These are phyloP conservation scores for Passerina amoena DNA, from an alignment of 2,113 vertebrate genomes.

Conservation along the genomic window DNA sequence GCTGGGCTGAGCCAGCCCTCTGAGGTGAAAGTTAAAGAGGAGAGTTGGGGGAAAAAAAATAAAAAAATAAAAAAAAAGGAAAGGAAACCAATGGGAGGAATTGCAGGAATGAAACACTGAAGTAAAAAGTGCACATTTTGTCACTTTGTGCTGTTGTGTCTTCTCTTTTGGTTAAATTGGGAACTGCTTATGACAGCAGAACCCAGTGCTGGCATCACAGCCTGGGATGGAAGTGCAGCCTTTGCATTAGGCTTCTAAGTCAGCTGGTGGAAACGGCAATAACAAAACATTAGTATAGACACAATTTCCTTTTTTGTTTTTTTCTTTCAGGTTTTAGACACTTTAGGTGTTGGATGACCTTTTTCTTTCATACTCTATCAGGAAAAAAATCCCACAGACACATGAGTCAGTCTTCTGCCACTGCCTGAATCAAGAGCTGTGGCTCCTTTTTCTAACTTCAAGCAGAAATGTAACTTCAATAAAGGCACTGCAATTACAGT, in stretches of 20 bases:
- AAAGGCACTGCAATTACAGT: neutral
- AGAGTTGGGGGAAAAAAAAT: neutral
- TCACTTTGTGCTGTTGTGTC: neutral
- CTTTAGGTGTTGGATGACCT: neutral
- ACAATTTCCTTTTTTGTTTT: neutral
- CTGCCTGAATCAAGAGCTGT: neutral
- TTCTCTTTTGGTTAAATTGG: neutral
- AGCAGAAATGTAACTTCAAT: neutral
- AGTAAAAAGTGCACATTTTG: neutral
- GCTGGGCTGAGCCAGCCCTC: neutral
- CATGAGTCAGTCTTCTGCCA: accelerated
- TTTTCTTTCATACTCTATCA: neutral
- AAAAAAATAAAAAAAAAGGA: neutral
- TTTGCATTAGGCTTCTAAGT: neutral
- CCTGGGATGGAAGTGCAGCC: neutral
- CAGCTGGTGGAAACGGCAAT: neutral
- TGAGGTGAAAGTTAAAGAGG: neutral
- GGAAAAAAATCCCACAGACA: neutral
- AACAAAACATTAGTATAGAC: neutral
- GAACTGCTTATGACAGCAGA: conserved; percentile 14
- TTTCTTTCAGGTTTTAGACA: neutral
- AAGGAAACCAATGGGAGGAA: neutral
- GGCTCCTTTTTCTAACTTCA: neutral
- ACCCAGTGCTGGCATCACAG: neutral
- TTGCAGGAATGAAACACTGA: neutral